Percentiles rank a stretch among this genome's conserved stretches.
These are phyloP conservation scores for Manis crassicaudata DNA, from an alignment of 2,797 vertebrate genomes.

Conservation along the genomic window DNA sequence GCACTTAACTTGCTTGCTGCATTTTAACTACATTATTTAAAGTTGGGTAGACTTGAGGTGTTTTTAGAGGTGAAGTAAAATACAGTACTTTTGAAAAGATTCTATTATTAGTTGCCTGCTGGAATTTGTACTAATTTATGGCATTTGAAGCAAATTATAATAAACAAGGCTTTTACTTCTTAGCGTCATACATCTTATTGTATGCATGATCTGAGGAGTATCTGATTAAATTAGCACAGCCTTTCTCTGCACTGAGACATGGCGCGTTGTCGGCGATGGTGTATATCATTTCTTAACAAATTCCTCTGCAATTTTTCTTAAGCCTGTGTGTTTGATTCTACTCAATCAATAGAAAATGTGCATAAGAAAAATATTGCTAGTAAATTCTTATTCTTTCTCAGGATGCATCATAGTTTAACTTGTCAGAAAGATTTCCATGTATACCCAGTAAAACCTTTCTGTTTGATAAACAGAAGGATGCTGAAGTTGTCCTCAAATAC, in stretches of 20 bases:
- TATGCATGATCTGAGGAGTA: constrained; percentile 83
- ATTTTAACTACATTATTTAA: constrained; percentile 41
- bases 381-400: constrained; percentile 74
- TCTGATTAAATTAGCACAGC: constrained; percentile 84
- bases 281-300: constrained; percentile 83
- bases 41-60: not conserved
- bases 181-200: constrained; percentile 83
- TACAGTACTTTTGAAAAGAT: constrained; percentile 63
- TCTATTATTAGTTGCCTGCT: constrained; percentile 78
- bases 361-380: constrained; percentile 73
- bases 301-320: constrained; percentile 79
- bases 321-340: constrained; percentile 81
- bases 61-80: constrained; percentile 54
- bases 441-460: constrained; percentile 39
- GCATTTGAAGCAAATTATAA: constrained; percentile 84
- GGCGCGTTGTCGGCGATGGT: constrained; percentile 82
- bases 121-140: constrained; percentile 85
- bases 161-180: constrained; percentile 81
- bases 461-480: not conserved
- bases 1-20: not conserved
- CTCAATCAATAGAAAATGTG: constrained; percentile 78
- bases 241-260: constrained; percentile 79
- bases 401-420: constrained; percentile 67
- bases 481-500: not conserved
- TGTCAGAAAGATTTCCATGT: constrained; percentile 70